These are phyloP conservation scores for Ephestia elutella DNA, from an alignment of 1,140 invertebrate genomes.

Conservation along the genomic window DNA sequence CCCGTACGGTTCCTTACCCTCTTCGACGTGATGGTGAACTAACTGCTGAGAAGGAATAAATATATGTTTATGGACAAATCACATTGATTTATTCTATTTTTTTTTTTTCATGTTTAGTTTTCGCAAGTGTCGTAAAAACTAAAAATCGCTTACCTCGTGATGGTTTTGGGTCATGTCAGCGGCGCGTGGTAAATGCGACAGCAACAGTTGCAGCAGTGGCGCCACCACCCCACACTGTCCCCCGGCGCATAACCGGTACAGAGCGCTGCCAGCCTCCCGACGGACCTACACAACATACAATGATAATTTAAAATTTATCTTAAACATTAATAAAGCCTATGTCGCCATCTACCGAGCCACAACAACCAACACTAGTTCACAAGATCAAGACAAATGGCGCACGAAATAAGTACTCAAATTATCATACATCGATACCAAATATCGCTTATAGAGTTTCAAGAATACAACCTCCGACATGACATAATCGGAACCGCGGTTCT, in stretches of 20 bases:
- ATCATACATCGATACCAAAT: too few species aligned
- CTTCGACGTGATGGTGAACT: slow-evolving; percentile 76
- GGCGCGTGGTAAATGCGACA: slow-evolving; percentile 86
- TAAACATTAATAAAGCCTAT: too few species aligned
- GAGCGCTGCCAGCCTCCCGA: slow-evolving; percentile 89
- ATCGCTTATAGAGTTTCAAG: too few species aligned
- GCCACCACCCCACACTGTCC: slow-evolving; percentile 79
- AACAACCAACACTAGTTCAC: too few species aligned
- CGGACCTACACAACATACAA: slow-evolving; percentile 77
- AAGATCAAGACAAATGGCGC: too few species aligned
- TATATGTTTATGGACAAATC: too few species aligned
- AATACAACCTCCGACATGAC: too few species aligned
- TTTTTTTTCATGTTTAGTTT: background rate
- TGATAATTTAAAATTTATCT: too few species aligned
- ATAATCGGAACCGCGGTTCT: too few species aligned
- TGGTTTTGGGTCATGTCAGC: slow-evolving; percentile 86
- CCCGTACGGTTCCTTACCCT: slow-evolving; percentile 93
- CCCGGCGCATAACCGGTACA: slow-evolving; percentile 90
- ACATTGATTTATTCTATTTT: background rate
- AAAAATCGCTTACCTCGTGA: slow-evolving; percentile 26
- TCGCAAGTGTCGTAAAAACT: background rate
- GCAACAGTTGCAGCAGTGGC: slow-evolving; percentile 85
- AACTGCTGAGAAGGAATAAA: slow-evolving; percentile 29
- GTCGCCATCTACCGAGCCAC: too few species aligned
- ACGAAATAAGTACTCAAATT: too few species aligned